Evolutionary conservation across 2,113 vertebrate genomes (phyloP).

Genomic region (Myotis davidii): DNA sequence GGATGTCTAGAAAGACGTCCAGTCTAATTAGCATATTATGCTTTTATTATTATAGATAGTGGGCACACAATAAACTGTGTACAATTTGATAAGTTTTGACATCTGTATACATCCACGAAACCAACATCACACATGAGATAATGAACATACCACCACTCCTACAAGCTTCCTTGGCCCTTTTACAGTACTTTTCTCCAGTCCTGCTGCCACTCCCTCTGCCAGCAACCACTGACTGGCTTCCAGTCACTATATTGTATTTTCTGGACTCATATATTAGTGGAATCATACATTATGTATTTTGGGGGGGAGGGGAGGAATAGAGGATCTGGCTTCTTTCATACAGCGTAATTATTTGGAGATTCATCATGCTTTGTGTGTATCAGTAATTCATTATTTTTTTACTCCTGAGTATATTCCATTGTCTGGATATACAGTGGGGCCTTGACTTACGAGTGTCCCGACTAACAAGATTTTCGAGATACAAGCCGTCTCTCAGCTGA

Average conservation of each 20-base stretch:
- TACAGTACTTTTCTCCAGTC: neutral
- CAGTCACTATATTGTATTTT: neutral
- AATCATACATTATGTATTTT: neutral
- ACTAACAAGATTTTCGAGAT: too few relatives aligned
- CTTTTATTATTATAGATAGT: too few relatives aligned
- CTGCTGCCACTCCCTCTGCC: too few relatives aligned
- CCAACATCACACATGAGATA: neutral
- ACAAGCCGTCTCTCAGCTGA: too few relatives aligned
- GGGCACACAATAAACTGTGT: neutral
- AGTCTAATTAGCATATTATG: too few relatives aligned
- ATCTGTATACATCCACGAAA: neutral
- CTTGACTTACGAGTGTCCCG: too few relatives aligned
- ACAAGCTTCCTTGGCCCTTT: neutral
- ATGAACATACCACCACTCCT: too few relatives aligned
- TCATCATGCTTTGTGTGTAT: neutral
- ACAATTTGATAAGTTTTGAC: neutral
- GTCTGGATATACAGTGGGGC: neutral
- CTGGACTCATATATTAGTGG: neutral
- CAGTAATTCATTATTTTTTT: neutral
- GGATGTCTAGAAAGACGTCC: too few relatives aligned
- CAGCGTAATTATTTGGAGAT: neutral
- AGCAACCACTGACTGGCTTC: neutral
- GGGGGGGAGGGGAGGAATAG: fast-evolving
- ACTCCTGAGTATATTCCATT: neutral
- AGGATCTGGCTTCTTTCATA: neutral